Percentiles rank a stretch among this genome's conserved stretches.
phyloP scores from a whole-genome alignment of 2,113 vertebrate species.

The Ciconia stormi region DNA sequence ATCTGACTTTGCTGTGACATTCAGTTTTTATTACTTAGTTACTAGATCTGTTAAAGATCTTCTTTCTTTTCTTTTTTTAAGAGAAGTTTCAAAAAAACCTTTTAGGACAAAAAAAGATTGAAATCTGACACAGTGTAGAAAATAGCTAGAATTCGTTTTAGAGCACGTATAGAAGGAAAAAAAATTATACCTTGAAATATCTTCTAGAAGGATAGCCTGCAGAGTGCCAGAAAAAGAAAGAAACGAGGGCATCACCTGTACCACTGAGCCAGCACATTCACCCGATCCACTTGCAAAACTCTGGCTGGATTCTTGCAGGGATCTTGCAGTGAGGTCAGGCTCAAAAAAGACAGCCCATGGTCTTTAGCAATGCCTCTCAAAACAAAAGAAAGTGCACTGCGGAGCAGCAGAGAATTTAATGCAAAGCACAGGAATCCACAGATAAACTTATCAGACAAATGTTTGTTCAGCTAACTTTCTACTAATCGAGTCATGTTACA shows the following conservation, averaged over 20 bases:
- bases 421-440: background rate
- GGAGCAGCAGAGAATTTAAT: background rate
- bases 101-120: background rate
- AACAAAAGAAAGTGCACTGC: background rate
- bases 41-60: background rate
- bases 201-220: background rate
- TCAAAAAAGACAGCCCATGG: background rate
- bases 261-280: background rate
- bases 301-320: background rate
- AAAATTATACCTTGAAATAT: background rate
- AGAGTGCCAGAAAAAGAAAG: background rate
- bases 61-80: background rate
- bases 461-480: background rate
- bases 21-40: background rate
- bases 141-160: background rate
- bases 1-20: constrained; percentile 6
- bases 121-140: background rate
- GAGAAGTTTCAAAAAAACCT: background rate
- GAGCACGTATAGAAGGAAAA: background rate
- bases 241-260: background rate
- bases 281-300: background rate
- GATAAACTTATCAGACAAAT: background rate
- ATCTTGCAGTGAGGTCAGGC: background rate
- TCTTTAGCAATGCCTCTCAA: background rate
- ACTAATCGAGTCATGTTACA: background rate